These are phyloP conservation scores for Globia sparganii DNA, from an alignment of 2,888 invertebrate species.

Conservation along the genomic window DNA sequence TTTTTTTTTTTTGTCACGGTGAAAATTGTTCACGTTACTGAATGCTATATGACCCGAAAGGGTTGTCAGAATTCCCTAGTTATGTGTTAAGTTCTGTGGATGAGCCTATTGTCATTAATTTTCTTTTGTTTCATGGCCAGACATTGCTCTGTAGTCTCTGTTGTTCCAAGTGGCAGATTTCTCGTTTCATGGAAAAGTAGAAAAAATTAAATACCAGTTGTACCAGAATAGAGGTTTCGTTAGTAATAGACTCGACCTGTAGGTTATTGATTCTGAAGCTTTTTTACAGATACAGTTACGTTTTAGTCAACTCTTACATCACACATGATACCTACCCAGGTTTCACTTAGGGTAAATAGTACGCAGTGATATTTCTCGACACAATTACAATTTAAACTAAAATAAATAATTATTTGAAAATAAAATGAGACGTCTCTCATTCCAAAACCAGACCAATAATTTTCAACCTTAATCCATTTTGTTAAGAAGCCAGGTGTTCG, in stretches of 20 bases:
- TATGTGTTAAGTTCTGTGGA: no score
- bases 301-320: not conserved
- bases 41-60: not conserved
- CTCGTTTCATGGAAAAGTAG: no score
- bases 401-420: not conserved
- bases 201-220: not conserved
- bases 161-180: not conserved
- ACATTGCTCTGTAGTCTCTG: not conserved
- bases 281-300: not conserved
- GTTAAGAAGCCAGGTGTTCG: constrained; percentile 51
- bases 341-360: not conserved
- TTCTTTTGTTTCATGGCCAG: not conserved
- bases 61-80: not conserved
- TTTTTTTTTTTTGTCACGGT: not conserved
- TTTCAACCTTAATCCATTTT: constrained; percentile 36
- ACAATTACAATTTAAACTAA: no score
- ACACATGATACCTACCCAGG: no score
- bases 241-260: not conserved
- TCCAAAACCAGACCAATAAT: constrained; percentile 19
- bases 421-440: not conserved
- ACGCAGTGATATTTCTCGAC: not conserved
- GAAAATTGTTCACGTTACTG: not conserved
- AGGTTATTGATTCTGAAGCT: not conserved
- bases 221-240: not conserved
- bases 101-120: not conserved